Evolutionary conservation across 1,140 invertebrate genomes (phyloP), one percentile per base, ranked within the genome.

Genomic region (Dendrolimus punctatus): DNA sequence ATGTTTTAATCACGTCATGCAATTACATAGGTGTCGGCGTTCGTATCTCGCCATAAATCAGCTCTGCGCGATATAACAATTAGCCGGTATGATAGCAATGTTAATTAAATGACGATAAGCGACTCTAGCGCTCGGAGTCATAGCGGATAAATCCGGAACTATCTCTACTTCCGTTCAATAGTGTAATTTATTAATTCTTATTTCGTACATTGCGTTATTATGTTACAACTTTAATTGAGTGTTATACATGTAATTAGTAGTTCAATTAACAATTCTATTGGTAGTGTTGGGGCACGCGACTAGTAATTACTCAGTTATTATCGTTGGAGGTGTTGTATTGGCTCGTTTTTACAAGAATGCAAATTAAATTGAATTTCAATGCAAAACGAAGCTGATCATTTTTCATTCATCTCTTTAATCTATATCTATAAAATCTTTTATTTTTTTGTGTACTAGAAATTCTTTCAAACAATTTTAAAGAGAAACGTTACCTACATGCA

Each of bases 31-130:
- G 83, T 83, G 80, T 81, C 79, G 71, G 73, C 69, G 67, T 64
- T 72, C 58, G 59, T 80, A 75, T 80, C 71, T 71, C 53, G 64
- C 65, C 62, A 85, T 88, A 88, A 88, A 88, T 88, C 87, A 88
- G 73, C 67, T 74, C 66, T 79, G 83, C 76, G 72, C 81, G 80
- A 88, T 88, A 87, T 87, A 87, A 87, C 87, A 88, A 88, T 88
- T 88, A 87, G 84, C 73, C 65, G 87, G 76, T 77, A 86, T 84
- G 81, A 82, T 83, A 86, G 84, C 83, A 86, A 87, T 87, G 85
- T 88, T 88, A 88, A 88, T 88, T 88, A 87, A 88, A 88, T 73
- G 76, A 64, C 71, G 69, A 81, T 87, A 80, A 81, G 57, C 68
- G 73, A 75, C 67, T 57, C 58, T 67, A 73, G 68, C 68, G 70